These are phyloP conservation scores for Charina bottae DNA, from an alignment of 2,113 vertebrate genomes.

Conservation along the genomic window DNA sequence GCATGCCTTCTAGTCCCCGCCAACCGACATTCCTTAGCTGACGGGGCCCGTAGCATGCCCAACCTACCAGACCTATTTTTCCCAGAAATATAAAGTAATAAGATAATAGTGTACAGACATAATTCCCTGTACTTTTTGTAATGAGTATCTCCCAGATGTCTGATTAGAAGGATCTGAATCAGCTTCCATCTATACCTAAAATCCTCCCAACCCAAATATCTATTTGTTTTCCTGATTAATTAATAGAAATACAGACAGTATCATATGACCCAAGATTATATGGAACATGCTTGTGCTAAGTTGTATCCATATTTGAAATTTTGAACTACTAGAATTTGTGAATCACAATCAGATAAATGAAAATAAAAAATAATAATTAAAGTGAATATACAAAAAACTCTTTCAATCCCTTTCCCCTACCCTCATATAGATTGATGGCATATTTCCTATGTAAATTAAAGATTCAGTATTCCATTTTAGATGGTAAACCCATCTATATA, in stretches of 20 bases:
- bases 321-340: not conserved
- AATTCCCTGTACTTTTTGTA: not conserved
- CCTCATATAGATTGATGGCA: not conserved
- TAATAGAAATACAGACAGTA: not conserved
- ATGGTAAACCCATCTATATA: not conserved
- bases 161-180: not conserved
- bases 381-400: not conserved
- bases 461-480: not conserved
- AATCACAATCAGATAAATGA: not conserved
- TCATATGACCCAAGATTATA: not conserved
- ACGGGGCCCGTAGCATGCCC: too few species aligned
- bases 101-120: not conserved
- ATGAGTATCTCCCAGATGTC: not conserved
- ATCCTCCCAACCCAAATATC: not conserved
- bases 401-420: not conserved
- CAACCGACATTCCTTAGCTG: too few species aligned
- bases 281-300: not conserved
- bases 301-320: not conserved
- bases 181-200: not conserved
- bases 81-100: not conserved
- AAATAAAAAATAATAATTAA: not conserved
- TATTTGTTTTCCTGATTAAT: not conserved
- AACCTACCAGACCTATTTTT: not conserved
- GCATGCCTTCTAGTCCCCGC: too few species aligned
- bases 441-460: not conserved